Base-by-base conservation (phyloP, 2,888 invertebrate species). In the Drosophila silvestris region DNA sequence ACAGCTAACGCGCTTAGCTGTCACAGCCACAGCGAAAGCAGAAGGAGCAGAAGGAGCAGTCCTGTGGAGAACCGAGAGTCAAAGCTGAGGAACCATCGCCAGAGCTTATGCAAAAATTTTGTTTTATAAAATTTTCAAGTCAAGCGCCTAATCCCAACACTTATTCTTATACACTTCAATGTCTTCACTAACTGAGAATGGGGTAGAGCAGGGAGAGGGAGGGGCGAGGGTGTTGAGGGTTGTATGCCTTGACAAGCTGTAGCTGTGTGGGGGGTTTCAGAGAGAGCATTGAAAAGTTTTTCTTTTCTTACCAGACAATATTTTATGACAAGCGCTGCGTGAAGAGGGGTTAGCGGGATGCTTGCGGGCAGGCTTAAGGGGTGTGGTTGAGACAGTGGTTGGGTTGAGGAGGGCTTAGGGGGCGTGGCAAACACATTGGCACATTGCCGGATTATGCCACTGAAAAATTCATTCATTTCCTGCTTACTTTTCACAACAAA, bases 61-160 rank as follows among this genome's bases (percentile, higher is more conserved):
- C 69, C 69, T 19, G 57, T 50, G 68, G 50, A 33, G 53, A 9
- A 39, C 63, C 3, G 30, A 50, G 37, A 33, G 33, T 30, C 19
- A 35, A 30, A 47, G 67, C 44, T 28, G 50, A 39, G 66, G 66
- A 72, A 59, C 69, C 77, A 81, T 75, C 79, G 74, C 76, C 73
- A 87, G 85, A 89, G 85, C 90, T 88, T 88, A 88, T 88, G 87
- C 87, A 88, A 88, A 86, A 88, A 88, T 88, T 88, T 88, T 88
- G 89, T 88, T 88, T 88, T 88, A 88, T 87, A 87, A 90, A 87
- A 87, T 88, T 88, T 88, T 88, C 87, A 88, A 88, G 87, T 88
- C 87, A 88, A 90, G 87, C 87, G 89, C 84, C 87, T 88, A 90
- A 88, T 88, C 87, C 87, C 90, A 83, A 90, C 90, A 90, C 87